Evolutionary conservation across 2,113 vertebrate species (phyloP).

Genomic region (Rousettus leschenaultii): DNA sequence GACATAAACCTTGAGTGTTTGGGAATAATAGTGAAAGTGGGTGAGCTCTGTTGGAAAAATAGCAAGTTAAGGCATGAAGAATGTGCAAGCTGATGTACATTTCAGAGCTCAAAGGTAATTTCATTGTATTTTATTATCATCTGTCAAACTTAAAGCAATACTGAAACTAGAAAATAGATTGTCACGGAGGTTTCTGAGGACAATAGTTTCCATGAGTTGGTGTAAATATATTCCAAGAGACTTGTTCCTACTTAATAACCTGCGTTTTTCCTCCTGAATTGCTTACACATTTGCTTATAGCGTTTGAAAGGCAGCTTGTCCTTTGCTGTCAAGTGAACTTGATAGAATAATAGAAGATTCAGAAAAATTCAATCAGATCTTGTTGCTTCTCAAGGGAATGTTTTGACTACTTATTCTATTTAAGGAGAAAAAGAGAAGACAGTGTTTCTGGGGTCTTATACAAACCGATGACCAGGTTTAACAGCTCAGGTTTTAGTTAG

Average conservation of each 20-base stretch:
- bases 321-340: conserved; percentile 66
- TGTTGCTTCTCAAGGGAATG: conserved; percentile 22
- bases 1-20: not conserved
- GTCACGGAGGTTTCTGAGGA: conserved; percentile 66
- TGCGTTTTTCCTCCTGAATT: conserved; percentile 64
- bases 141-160: conserved; percentile 67
- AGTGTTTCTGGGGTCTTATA: not conserved
- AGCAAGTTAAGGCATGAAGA: conserved; percentile 14
- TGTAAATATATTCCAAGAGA: conserved; percentile 74
- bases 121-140: conserved; percentile 67
- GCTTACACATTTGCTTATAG: conserved; percentile 59
- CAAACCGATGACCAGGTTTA: not conserved
- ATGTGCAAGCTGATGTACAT: conserved; percentile 50
- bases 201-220: conserved; percentile 56
- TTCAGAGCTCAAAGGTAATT: conserved; percentile 76
- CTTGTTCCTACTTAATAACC: conserved; percentile 66
- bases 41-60: conserved; percentile 48
- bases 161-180: conserved; percentile 58
- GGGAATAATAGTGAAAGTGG: not conserved
- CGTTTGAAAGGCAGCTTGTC: conserved; percentile 70
- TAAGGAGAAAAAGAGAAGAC: not conserved
- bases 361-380: conserved; percentile 63
- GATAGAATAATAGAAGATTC: conserved; percentile 62
- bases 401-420: conserved; percentile 2
- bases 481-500: not conserved